Evolutionary conservation across 2,888 invertebrate genomes (phyloP).

Genomic region (Nasonovia ribisnigri): DNA sequence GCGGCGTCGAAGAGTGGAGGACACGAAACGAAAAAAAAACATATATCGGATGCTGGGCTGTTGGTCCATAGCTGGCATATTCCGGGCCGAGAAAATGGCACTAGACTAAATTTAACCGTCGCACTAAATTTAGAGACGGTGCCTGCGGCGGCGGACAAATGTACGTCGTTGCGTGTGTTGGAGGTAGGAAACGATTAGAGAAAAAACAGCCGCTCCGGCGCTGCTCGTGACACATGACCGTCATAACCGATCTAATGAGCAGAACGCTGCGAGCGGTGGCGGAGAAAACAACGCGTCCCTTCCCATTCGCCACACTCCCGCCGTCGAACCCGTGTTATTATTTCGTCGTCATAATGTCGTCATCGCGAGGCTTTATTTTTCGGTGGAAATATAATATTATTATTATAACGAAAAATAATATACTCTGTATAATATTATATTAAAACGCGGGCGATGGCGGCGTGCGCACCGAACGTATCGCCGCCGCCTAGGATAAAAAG

Average conservation of each 20-base stretch:
- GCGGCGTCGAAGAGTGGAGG: neutral
- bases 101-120: constrained; percentile 60
- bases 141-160: constrained; percentile 7
- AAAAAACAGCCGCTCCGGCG: constrained; percentile 27
- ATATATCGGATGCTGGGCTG: neutral
- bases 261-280: neutral
- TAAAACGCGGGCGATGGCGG: neutral
- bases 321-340: neutral
- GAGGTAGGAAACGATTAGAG: constrained; percentile 51
- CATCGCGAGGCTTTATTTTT: neutral
- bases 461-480: constrained; percentile 18
- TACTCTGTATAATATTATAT: neutral
- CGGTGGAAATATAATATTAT: neutral
- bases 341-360: constrained; percentile 22
- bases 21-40: neutral
- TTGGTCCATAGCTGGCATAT: constrained; percentile 34
- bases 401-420: neutral
- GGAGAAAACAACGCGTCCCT: neutral
- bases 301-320: neutral
- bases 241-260: constrained; percentile 60
- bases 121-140: constrained; percentile 55
- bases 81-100: constrained; percentile 53
- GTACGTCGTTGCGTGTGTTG: neutral
- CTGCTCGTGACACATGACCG: constrained; percentile 50
- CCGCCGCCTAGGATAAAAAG: neutral